These are phyloP conservation scores for Hypercompe scribonia DNA, from an alignment of 2,888 invertebrate genomes.

Conservation along the genomic window DNA sequence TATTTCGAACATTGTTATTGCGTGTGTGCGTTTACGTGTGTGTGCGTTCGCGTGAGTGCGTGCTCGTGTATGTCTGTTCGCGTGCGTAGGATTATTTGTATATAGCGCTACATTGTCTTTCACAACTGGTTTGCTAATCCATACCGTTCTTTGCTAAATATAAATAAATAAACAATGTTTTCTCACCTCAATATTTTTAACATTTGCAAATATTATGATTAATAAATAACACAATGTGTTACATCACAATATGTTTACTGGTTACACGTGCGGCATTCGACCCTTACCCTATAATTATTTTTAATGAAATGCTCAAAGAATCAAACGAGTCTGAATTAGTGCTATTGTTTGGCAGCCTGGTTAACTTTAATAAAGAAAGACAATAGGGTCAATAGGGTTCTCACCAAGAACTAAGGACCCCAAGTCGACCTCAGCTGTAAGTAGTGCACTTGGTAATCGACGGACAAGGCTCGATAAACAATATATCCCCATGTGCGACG, in stretches of 20 bases:
- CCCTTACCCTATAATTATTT: background rate
- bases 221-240: too few species aligned
- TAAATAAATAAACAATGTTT: too few species aligned
- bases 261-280: background rate
- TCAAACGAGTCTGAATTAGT: background rate
- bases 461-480: too few species aligned
- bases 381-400: too few species aligned
- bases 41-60: background rate
- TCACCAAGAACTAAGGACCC: too few species aligned
- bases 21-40: background rate
- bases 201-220: too few species aligned
- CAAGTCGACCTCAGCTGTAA: too few species aligned
- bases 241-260: background rate
- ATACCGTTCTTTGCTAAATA: background rate
- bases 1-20: background rate
- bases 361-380: background rate
- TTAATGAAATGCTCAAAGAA: background rate
- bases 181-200: too few species aligned
- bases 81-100: background rate
- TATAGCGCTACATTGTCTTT: background rate
- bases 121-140: background rate
- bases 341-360: background rate
- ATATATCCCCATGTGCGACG: too few species aligned
- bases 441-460: too few species aligned
- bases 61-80: background rate